Evolutionary conservation across 2,797 vertebrate species (phyloP).

Genomic region (Myioborus miniatus): DNA sequence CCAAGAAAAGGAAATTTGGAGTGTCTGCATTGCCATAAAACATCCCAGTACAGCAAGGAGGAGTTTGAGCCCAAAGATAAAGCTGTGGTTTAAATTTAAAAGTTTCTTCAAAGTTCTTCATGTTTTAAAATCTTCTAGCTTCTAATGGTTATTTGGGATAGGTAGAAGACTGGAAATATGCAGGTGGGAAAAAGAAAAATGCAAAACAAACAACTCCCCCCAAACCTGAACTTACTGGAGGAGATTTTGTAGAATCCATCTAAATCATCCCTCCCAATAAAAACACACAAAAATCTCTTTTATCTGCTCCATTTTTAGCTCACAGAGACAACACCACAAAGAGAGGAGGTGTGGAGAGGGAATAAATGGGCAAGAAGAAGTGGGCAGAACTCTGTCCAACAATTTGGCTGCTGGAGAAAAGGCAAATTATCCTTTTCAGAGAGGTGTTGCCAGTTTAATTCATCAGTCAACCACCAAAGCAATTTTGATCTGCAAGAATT

Average conservation of each 20-base stretch:
- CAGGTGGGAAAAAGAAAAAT: background rate
- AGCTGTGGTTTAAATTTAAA: background rate
- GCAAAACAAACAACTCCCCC: background rate
- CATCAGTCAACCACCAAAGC: background rate
- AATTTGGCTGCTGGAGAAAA: background rate
- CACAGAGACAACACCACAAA: background rate
- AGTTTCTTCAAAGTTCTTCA: background rate
- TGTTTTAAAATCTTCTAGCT: background rate
- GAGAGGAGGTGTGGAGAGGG: background rate
- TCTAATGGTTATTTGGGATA: background rate
- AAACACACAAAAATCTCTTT: background rate
- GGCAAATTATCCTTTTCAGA: background rate
- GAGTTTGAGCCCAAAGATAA: background rate
- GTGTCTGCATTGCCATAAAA: background rate
- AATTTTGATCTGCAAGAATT: background rate
- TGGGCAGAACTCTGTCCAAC: background rate
- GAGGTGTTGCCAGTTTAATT: background rate
- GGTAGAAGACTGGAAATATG: accelerated
- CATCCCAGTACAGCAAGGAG: background rate
- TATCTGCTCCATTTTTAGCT: background rate
- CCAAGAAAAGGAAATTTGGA: background rate
- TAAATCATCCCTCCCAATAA: background rate
- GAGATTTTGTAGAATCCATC: background rate
- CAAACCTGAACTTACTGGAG: accelerated
- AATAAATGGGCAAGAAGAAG: background rate